Conservation (phyloP, 2,888 invertebrate genomes). For the Pseudolycoriella hygida region DNA sequence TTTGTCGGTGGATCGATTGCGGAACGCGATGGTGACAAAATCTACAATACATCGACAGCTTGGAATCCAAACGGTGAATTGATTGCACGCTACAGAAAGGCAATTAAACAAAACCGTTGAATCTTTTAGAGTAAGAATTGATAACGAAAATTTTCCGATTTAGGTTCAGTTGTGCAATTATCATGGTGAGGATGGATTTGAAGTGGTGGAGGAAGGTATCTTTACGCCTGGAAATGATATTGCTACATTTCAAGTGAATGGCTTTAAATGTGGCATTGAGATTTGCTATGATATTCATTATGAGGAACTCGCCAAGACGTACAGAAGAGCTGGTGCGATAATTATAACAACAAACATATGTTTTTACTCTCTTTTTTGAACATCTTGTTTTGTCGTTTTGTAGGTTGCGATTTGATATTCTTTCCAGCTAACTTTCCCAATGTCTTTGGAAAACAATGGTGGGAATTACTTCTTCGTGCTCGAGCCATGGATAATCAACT, state of each 20-base stretch:
- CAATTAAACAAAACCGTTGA: background rate
- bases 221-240: constrained; percentile 1
- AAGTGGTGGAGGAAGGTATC: background rate
- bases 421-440: background rate
- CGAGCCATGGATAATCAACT: constrained; percentile 65
- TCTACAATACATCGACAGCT: background rate
- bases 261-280: constrained; percentile 1
- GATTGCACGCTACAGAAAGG: constrained; percentile 1
- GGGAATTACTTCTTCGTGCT: constrained; percentile 1
- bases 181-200: background rate
- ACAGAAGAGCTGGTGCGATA: background rate
- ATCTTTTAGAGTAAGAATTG: background rate
- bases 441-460: background rate
- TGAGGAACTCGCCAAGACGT: background rate
- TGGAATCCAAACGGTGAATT: background rate
- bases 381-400: no score
- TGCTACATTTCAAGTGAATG: background rate
- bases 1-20: constrained; percentile 3
- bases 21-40: constrained; percentile 1
- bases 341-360: no score
- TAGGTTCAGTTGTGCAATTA: constrained; percentile 1
- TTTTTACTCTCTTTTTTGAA: no score
- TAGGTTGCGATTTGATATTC: constrained; percentile 3
- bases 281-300: constrained; percentile 3
- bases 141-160: background rate